Percentiles rank a stretch among this genome's conserved stretches.
Evolutionary conservation across 1,140 invertebrate species (phyloP).

Genomic region (Luehdorfia chinensis): DNA sequence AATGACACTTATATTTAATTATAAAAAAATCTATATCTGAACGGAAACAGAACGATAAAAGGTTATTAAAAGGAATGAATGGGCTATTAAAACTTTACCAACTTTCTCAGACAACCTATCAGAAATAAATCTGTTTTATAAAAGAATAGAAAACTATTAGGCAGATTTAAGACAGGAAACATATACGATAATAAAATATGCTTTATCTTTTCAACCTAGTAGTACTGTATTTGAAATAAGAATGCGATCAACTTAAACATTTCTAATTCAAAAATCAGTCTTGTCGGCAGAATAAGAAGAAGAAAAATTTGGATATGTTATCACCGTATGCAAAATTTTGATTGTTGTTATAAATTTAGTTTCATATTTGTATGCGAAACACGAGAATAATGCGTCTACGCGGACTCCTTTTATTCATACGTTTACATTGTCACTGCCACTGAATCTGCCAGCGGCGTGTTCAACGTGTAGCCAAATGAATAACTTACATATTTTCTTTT

Average conservation of each 20-base stretch:
- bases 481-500: not conserved
- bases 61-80: too few relatives aligned
- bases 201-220: too few relatives aligned
- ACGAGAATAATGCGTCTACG: constrained; percentile 14
- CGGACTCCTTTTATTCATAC: constrained; percentile 15
- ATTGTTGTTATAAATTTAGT: constrained; percentile 8
- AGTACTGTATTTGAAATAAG: constrained; percentile 8
- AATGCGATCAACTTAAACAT: not conserved
- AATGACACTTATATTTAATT: too few relatives aligned
- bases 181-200: too few relatives aligned
- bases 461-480: not conserved
- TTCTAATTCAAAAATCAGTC: constrained; percentile 1
- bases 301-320: not conserved
- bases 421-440: constrained; percentile 9
- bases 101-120: too few relatives aligned
- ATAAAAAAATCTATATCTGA: too few relatives aligned
- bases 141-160: too few relatives aligned
- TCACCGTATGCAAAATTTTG: not conserved
- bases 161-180: too few relatives aligned
- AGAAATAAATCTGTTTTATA: too few relatives aligned
- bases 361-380: constrained; percentile 12
- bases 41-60: too few relatives aligned
- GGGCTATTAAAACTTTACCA: too few relatives aligned
- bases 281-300: not conserved
- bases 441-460: not conserved